Conservation (phyloP, 1,140 invertebrate species). For the Andrena cerasifolii region DNA sequence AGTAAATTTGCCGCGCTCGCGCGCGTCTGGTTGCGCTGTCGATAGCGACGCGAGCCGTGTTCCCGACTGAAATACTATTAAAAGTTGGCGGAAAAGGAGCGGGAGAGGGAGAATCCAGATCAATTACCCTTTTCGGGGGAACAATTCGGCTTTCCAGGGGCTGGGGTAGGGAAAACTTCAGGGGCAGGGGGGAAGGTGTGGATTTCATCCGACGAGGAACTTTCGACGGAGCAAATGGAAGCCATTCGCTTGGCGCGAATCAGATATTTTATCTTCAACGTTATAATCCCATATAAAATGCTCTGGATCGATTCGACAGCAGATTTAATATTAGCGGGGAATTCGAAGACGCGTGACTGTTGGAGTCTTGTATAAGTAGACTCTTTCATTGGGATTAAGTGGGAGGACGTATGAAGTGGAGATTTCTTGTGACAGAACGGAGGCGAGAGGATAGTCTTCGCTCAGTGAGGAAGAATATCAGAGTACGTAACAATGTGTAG, state of each 20-base stretch:
- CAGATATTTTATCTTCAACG: slow-evolving; percentile 31
- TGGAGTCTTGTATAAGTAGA: background rate
- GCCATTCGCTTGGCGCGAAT: slow-evolving; percentile 19
- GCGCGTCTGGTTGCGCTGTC: background rate
- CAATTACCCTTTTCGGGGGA: slow-evolving; percentile 64
- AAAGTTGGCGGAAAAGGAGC: slow-evolving; percentile 51
- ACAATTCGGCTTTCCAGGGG: slow-evolving; percentile 55
- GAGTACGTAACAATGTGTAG: no score
- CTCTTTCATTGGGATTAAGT: no score
- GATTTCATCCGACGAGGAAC: slow-evolving; percentile 40
- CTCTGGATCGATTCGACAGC: background rate
- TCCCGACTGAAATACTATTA: slow-evolving; percentile 64
- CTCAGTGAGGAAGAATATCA: no score
- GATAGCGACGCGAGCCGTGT: slow-evolving; percentile 1
- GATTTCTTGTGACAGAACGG: no score
- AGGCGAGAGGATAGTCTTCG: no score
- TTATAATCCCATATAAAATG: slow-evolving; percentile 25
- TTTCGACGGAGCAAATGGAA: slow-evolving; percentile 53
- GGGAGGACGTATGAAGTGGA: no score
- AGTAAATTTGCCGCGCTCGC: slow-evolving; percentile 5
- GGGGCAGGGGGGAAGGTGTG: background rate
- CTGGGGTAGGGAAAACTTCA: slow-evolving; percentile 43
- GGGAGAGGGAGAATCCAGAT: slow-evolving; percentile 56
- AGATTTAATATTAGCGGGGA: background rate
- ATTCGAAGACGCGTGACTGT: background rate